Evolutionary conservation across 1,140 invertebrate genomes (phyloP), one percentile per base, ranked within the genome.

Genomic region (Cydia fagiglandana): DNA sequence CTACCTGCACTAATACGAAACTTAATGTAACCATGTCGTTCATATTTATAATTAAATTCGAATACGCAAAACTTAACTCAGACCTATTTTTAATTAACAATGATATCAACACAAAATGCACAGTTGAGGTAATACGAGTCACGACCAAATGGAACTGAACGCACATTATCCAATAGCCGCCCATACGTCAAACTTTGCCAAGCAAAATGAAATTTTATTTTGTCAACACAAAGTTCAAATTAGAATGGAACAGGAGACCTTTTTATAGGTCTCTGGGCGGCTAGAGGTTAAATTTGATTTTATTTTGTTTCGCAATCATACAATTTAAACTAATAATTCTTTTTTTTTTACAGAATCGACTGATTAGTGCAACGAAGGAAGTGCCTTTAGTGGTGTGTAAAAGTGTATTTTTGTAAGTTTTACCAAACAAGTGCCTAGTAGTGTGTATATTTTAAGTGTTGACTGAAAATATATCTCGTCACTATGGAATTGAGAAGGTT

Each of bases 401-500:
- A 38, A 68, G 66, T 70, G 66, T 38, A 41, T 70, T 70, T 70
- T 70, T 38, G 34, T n/a, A 38, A 38, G 66, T 70, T 74, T 50
- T 50, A 20, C 73, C 2, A 24, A 24, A 61, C 66, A 70, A 82
- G 83, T 84, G 83, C 73, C 77, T 75, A 77, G 38, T 76, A 76
- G 47, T 75, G 74, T 66, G 74, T 24, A 66, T 75, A 80, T 80
- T 83, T 83, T 64, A 77, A 78, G 77, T 77, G 74, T 74, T 80
- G 50, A 75, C 61, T 41, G 24, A 75, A 75, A 41, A 75, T 61
- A 30, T 61, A 75, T 41, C 20, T 12, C 47, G 24, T 53, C 75
- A 78, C 70, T 66, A 91, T 91, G 89, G 88, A 89, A 79, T 77
- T 91, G 75, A 87, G 84, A 77, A 84, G 83, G 76, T 76, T 88